Conservation (phyloP, 2,888 invertebrate species). For the Empis stercorea region DNA sequence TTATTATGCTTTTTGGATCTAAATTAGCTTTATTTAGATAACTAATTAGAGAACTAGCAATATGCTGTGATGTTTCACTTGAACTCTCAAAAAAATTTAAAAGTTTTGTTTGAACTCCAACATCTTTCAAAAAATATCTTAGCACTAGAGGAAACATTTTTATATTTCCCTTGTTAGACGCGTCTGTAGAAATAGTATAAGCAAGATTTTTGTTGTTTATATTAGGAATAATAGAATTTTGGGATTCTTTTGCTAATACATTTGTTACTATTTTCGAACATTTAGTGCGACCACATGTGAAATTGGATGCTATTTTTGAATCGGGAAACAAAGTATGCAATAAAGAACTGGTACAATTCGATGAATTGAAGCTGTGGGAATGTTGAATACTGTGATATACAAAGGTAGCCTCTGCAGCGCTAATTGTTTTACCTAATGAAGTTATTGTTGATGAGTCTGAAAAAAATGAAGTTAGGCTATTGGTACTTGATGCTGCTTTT, state of each 20-base stretch:
- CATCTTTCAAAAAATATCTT: slow-evolving; percentile 2
- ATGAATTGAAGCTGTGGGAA: not conserved
- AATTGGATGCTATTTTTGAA: slow-evolving; percentile 3
- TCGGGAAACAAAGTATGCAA: not conserved
- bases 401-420: slow-evolving; percentile 3
- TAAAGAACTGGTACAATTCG: slow-evolving; percentile 2
- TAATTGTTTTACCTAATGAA: not conserved
- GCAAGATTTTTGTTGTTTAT: not conserved
- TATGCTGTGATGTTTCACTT: not conserved
- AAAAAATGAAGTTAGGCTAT: not conserved
- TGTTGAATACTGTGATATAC: not conserved
- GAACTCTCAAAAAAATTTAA: slow-evolving; percentile 1
- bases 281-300: slow-evolving; percentile 1
- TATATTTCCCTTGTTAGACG: slow-evolving; percentile 2
- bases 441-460: not conserved
- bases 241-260: not conserved
- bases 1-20: slow-evolving; percentile 1
- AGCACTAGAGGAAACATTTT: not conserved
- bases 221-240: not conserved
- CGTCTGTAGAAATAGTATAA: not conserved
- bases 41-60: not conserved
- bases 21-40: slow-evolving; percentile 2
- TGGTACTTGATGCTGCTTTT: not conserved
- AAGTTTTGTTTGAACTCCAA: not conserved
- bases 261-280: not conserved